phyloP scores from a whole-genome alignment of 2,113 vertebrate species.

The Colossoma macropomum region DNA sequence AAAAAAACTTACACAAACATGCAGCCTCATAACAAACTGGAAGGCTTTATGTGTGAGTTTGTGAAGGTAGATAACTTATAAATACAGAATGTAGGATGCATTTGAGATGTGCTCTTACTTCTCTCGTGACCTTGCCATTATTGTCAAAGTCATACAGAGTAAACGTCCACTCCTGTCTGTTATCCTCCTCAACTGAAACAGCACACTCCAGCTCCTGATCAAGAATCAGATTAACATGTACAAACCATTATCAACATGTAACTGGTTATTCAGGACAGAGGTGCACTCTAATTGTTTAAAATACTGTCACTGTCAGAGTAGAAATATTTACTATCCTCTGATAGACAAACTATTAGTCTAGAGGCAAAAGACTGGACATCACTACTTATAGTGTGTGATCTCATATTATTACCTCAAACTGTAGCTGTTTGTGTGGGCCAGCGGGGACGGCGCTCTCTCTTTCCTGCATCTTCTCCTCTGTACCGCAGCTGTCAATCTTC shows the following conservation, averaged over 20 bases:
- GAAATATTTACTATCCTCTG: background rate
- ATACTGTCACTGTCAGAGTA: background rate
- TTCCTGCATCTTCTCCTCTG: slow-evolving; percentile 89
- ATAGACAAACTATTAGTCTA: background rate
- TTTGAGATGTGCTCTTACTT: slow-evolving; percentile 80
- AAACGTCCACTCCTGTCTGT: slow-evolving; percentile 98
- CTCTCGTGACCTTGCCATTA: slow-evolving; percentile 97
- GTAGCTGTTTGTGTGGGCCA: slow-evolving; percentile 90
- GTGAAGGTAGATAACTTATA: too few species aligned
- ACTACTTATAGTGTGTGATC: slow-evolving; percentile 11
- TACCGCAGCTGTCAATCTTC: slow-evolving; percentile 87
- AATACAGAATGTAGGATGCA: background rate
- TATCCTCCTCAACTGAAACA: slow-evolving; percentile 96
- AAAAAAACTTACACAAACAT: background rate
- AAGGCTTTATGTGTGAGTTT: background rate
- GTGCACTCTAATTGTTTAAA: background rate
- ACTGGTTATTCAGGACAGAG: background rate
- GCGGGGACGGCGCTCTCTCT: slow-evolving; percentile 79
- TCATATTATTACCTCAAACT: slow-evolving; percentile 91
- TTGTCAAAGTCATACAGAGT: slow-evolving; percentile 99
- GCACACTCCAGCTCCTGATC: slow-evolving; percentile 96
- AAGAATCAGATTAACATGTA: slow-evolving; percentile 49
- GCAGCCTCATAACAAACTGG: background rate
- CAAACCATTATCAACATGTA: too few species aligned
- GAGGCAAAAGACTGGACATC: background rate